Conservation (phyloP, 2,888 invertebrate species). For the Apodemia zela region DNA sequence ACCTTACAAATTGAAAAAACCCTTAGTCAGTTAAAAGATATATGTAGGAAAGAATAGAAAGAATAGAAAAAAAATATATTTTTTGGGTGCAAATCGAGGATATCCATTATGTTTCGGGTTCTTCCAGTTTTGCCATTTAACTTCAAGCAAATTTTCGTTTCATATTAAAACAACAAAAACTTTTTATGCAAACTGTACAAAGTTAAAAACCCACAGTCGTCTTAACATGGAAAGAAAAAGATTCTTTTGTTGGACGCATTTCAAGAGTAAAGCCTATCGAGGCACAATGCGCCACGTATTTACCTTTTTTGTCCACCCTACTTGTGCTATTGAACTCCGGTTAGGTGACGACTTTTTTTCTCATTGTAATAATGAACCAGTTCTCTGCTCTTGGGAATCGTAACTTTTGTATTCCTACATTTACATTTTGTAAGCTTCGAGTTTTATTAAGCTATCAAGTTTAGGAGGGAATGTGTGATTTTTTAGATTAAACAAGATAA, state of each 20-base stretch:
- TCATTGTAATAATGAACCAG: slow-evolving; percentile 33
- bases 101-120: too few relatives aligned
- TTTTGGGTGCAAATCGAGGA: too few relatives aligned
- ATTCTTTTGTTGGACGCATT: slow-evolving; percentile 67
- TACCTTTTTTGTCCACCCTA: slow-evolving; percentile 67
- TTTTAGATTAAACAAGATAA: background rate
- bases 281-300: slow-evolving; percentile 54
- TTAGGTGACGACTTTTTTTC: slow-evolving; percentile 38
- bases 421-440: slow-evolving; percentile 10
- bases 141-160: too few relatives aligned
- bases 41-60: too few relatives aligned
- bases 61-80: too few relatives aligned
- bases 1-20: too few relatives aligned
- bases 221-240: slow-evolving; percentile 71
- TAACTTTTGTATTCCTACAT: slow-evolving; percentile 24
- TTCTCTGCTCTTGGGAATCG: slow-evolving; percentile 25
- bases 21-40: too few relatives aligned
- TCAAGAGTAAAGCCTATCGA: slow-evolving; percentile 71
- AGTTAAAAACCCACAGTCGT: slow-evolving; percentile 57
- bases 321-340: slow-evolving; percentile 43
- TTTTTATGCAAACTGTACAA: slow-evolving; percentile 50
- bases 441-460: slow-evolving; percentile 11
- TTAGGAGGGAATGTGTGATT: background rate
- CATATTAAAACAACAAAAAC: slow-evolving; percentile 15
- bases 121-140: too few relatives aligned